Evolutionary conservation across 2,888 invertebrate genomes (phyloP), one percentile per base, ranked within the genome.

Genomic region (Macaria liturata): DNA sequence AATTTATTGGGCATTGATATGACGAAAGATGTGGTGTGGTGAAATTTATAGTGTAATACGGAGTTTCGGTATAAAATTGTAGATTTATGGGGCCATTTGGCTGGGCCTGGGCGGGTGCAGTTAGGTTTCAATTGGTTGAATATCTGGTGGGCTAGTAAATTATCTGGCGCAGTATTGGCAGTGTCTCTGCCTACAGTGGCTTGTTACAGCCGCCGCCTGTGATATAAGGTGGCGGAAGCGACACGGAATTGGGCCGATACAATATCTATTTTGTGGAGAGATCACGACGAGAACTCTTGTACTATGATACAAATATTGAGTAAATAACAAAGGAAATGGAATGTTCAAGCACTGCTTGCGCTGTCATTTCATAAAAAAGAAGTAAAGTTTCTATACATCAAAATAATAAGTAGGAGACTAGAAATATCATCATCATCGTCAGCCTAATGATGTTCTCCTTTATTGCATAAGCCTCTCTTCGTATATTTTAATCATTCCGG

Each of bases 1-100:
- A 75, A 76, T 75, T 75, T 73, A 75, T 77, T 54, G 46, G 9
- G 58, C 54, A 46, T 53, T 45, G 48, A 47, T 52, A 65, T 63
- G 55, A 56, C 49, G 53, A 53, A 52, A 49, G 50, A 37, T 43
- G 39, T 52, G 54, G 6, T 39, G 45, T 8, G 49, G 53, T 47
- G 39, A 49, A 59, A 57, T 59, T 62, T 54, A 62, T 63, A 57
- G 61, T 58, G 48, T 58, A 58, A 58, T 58, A 56, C 51, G 55
- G 53, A 55, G 53, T 55, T 57, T 56, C 9, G 39, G 55, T 51
- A 50, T 51, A 57, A 62, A 57, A 53, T 59, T 54, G 44, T 32
- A 39, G 30, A 61, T 59, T 61, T 55, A 62, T 61, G 7, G 45
- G 52, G 53, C 57, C 34, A 54, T 65, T 65, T 62, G 57, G 59